Base-by-base conservation (phyloP, 2,797 vertebrate genomes). In the Scomberomorus guttatus region DNA sequence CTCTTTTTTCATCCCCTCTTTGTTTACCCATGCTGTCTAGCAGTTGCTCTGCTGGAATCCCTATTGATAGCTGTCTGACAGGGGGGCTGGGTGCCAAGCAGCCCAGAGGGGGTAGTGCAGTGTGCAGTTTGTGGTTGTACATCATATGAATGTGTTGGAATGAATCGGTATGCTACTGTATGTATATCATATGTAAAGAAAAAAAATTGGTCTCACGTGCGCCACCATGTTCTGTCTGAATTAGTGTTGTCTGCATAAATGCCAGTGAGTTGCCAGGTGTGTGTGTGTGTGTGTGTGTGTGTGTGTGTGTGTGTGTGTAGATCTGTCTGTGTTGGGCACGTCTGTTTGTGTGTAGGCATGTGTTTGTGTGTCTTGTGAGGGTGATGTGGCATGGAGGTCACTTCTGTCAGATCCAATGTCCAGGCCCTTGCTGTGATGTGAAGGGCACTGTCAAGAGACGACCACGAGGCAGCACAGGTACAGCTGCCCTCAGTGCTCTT, bases 361-460 rank as follows among this genome's bases (percentile, higher is more conserved):
- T 70, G 71, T 85, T 76, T 90, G 90, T 91, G 90, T 82, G 86
- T 81, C 71, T 87, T 58, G 84, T 77, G 92, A 92, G 93, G 93
- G 86, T 91, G 90, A 91, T 94, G 91, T 95, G 87, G 92, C 92
- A 91, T 83, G 86, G 94, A 94, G 92, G 92, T 92, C 93, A 93
- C 86, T 92, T 90, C 93, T 98, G 96, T 98, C 96, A 97, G 92
- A 95, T 97, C 93, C 72, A 86, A 95, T 96, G 91, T 90, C 92
- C 93, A 74, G 73, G 82, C 91, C 77, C 94, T 90, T 93, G 94
- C 95, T 94, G 95, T 85, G 73, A 96, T 95, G 94, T 96, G 96
- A 97, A 97, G 95, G 95, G 93, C 92, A 92, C 94, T 96, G 95
- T 95, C 97, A 95, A 87, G 94, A 94, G 95, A 94, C 90, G 90